These are phyloP conservation scores for Ectemnius lituratus DNA, from an alignment of 2,888 invertebrate genomes.

Conservation along the genomic window DNA sequence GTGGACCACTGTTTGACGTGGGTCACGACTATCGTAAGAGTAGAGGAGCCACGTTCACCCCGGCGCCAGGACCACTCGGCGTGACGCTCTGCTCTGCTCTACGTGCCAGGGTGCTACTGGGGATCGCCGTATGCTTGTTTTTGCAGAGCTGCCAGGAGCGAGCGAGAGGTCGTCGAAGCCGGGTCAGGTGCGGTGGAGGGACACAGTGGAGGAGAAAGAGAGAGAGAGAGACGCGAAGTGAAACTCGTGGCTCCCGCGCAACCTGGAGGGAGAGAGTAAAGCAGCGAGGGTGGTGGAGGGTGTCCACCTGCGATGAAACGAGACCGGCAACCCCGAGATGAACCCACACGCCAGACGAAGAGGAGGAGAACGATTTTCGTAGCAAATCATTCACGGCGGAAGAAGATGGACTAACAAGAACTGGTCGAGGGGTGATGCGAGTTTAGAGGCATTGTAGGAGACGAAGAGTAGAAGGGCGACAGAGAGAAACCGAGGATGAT, in stretches of 20 bases:
- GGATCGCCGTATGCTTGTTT: constrained; percentile 67
- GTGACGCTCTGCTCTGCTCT: constrained; percentile 62
- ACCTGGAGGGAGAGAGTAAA: constrained; percentile 7
- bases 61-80: constrained; percentile 44
- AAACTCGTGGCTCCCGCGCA: neutral
- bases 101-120: constrained; percentile 68
- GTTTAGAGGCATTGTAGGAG: constrained; percentile 3
- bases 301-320: constrained; percentile 12
- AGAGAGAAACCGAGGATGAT: neutral
- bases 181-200: no score
- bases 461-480: neutral
- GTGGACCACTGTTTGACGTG: constrained; percentile 47
- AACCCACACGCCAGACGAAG: constrained; percentile 15
- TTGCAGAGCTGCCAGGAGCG: constrained; percentile 58
- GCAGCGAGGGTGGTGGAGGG: constrained; percentile 24
- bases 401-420: constrained; percentile 6
- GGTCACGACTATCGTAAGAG: constrained; percentile 6
- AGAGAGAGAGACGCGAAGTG: constrained; percentile 3
- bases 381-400: neutral
- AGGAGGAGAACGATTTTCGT: neutral
- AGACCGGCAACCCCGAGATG: constrained; percentile 15
- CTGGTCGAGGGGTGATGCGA: constrained; percentile 10
- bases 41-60: constrained; percentile 51
- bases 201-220: neutral
- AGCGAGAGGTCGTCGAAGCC: constrained; percentile 17